Base-by-base conservation (phyloP, 2,797 vertebrate species). In the Telmatherina bonti region DNA sequence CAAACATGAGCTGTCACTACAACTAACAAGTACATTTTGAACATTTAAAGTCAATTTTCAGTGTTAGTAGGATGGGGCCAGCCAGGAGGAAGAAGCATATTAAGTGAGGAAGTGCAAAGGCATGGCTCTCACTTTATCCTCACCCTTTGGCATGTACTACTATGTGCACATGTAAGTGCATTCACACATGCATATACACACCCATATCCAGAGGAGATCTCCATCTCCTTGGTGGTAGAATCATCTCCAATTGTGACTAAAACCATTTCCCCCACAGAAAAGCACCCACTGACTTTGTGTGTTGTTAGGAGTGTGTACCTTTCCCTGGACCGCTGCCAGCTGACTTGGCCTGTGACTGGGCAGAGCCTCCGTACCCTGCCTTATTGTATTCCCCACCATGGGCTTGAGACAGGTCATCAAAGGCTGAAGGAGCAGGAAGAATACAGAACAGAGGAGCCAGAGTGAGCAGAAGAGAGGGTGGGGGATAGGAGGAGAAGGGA, bases 361-460 rank as follows among this genome's bases (percentile, higher is more conserved):
- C 95, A 85, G 96, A 95, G 80, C 95, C 95, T 90, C 95, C 95
- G 87, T 98, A 99, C 83, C 95, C 96, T 88, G 96, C 96, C 94
- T 99, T 99, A 93, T 92, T 95, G 92, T 98, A 99, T 82, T 99
- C 98, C 84, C 95, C 96, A 72, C 92, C 95, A 1, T 97, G 95
- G 88, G 95, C 96, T 93, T 97, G 97, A 56, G 96, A 95, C 89
- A 99, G 92, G 92, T 99, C 98, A 52, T 99, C 97, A 63, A 98
- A 99, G 89, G 96, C 97, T 99, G 92, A 90, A 47, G 72, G 82
- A 82, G 79, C 75, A 85, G 72, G 72, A 70, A 59, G 53, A 86
- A 82, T 24, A 72, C 36, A 85, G 70, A 76, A 74, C 45, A 85
- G 70, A 76, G 81, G 76, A 72, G 52, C 78, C 71, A 73, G 60